Base-by-base conservation (phyloP, 2,113 vertebrate species). In the Kryptolebias marmoratus region DNA sequence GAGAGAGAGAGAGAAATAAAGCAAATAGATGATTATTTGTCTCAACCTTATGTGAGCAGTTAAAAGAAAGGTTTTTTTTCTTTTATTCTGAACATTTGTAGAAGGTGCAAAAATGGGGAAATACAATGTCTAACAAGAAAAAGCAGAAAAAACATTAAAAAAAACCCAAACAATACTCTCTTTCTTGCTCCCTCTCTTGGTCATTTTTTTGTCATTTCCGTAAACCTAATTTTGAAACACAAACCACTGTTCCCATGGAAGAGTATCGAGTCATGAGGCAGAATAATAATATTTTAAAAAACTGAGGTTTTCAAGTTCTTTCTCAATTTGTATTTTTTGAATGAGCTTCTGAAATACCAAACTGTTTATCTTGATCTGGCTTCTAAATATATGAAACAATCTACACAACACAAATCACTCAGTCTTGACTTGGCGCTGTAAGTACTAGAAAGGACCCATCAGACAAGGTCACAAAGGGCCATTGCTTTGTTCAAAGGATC, bases 191-290 rank as follows among this genome's bases (percentile, higher is more conserved):
- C 3, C 18, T 57, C 16, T 63, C 64, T 53, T 36, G 11, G 4
- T 42, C 12, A 36, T 77, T 16, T 45, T n/a, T 45, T n/a, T 30
- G 71, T 45, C 55, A 22, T 47, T 22, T 6, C 4, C 31, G 63
- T 30, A 11, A 15, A 61, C 79, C 73, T 71, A 83, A 73, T 66
- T 84, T 73, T 66, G n/a, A 83, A 18, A 16, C 45, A 61, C n/a
- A 42, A 44, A 66, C 18, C 56, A 52, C 31, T 13, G 42, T 52
- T 65, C 12, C 11, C 16, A 50, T 32, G 5, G 28, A 30, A 50
- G 49, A 44, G 36, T 32, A n/a, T 56, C 27, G 30, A 27, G 14
- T n/a, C 6, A 11, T 28, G 50, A 28, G 39, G 22, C 39, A 12
- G 10, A 36, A 2, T 22, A 22, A 22, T 22, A 22, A 22, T 22